phyloP scores from a whole-genome alignment of 1,140 invertebrate genomes.

The Aethina tumida region DNA sequence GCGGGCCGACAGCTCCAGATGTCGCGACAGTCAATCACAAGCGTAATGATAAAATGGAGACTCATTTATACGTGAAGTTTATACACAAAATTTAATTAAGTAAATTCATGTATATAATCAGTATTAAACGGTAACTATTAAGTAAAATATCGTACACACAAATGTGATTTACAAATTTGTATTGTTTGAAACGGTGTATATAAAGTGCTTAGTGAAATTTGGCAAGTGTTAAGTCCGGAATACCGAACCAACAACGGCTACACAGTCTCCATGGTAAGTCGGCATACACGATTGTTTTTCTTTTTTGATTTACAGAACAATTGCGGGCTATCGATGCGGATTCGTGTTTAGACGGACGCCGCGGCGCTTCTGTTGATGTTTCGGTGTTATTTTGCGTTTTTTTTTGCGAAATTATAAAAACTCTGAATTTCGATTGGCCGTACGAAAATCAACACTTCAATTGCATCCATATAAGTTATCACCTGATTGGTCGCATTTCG shows the following conservation, averaged over 20 bases:
- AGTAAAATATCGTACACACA: conserved; percentile 23
- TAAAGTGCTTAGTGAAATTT: conserved; percentile 19
- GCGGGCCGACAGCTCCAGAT: conserved; percentile 15
- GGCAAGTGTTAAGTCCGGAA: conserved; percentile 16
- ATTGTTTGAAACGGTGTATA: conserved; percentile 19
- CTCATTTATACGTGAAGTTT: conserved; percentile 33
- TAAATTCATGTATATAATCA: conserved; percentile 25
- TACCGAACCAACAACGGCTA: conserved; percentile 19
- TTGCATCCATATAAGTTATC: conserved; percentile 48
- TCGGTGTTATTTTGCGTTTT: conserved; percentile 5
- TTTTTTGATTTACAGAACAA: too few relatives aligned
- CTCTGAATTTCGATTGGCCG: conserved; percentile 44
- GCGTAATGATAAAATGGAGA: conserved; percentile 38
- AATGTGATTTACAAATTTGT: conserved; percentile 18
- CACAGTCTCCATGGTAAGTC: conserved; percentile 34
- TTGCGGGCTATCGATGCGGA: too few relatives aligned
- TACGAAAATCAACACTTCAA: conserved; percentile 45
- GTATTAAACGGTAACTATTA: conserved; percentile 21
- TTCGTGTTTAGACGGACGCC: too few relatives aligned
- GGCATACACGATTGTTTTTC: conserved; percentile 12
- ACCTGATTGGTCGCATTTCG: conserved; percentile 52
- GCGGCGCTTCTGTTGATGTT: too few relatives aligned
- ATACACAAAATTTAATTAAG: conserved; percentile 32
- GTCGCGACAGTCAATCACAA: conserved; percentile 29
- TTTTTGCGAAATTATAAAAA: conserved; percentile 21